phyloP scores from a whole-genome alignment of 2,888 invertebrate genomes.

The Galerucella nymphaeae region DNA sequence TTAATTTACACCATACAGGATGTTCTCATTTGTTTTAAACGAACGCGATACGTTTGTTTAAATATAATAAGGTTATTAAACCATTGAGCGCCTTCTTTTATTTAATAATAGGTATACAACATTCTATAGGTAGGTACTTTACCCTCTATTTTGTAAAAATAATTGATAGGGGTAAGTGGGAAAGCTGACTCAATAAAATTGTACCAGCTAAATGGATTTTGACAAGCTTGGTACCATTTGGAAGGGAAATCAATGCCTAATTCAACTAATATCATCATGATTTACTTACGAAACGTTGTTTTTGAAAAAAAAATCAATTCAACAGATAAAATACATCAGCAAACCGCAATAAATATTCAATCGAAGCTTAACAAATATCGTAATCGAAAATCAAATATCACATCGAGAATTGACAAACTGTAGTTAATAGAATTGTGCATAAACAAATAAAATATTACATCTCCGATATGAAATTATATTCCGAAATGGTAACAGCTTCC shows the following conservation, averaged over 20 bases:
- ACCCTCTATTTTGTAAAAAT: no score
- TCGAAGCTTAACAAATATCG: constrained; percentile 1
- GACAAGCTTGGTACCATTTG: no score
- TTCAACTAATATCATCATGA: no score
- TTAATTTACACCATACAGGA: constrained; percentile 58
- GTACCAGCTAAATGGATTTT: no score
- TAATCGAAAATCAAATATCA: not conserved
- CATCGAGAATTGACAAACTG: constrained; percentile 7
- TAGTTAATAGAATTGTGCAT: constrained; percentile 40
- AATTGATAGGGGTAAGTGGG: no score
- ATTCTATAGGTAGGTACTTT: no score
- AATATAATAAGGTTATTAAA: constrained; percentile 53
- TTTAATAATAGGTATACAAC: not conserved
- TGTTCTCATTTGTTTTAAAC: constrained; percentile 56
- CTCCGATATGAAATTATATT: constrained; percentile 5
- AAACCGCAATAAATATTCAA: not conserved
- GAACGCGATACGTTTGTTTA: constrained; percentile 49
- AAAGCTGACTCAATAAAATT: no score
- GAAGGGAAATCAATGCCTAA: no score
- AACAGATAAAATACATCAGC: not conserved
- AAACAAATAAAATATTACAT: constrained; percentile 38
- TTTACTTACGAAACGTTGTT: no score
- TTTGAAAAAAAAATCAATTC: not conserved
- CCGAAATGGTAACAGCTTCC: not conserved
- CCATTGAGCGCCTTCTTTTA: constrained; percentile 40